Conservation (phyloP, 2,797 vertebrate genomes). For the Labroides dimidiatus region DNA sequence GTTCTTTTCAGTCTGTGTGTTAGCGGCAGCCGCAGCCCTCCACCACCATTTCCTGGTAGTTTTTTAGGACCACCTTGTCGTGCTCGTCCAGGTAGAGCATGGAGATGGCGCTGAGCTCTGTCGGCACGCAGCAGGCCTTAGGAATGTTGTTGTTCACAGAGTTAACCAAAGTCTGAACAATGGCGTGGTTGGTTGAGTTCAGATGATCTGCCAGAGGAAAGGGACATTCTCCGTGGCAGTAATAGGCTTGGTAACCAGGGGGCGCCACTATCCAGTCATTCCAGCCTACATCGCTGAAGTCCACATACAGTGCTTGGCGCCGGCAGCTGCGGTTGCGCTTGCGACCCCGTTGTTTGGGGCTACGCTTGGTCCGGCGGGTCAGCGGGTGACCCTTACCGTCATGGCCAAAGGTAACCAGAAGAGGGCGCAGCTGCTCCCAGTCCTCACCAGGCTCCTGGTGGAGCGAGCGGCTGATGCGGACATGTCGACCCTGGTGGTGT, state of each 20-base stretch:
- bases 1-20: constrained; percentile 48
- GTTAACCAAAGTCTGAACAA: constrained; percentile 99
- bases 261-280: constrained; percentile 99
- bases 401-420: constrained; percentile 97
- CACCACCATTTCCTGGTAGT: constrained; percentile 99
- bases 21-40: constrained; percentile 98
- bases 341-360: constrained; percentile 88
- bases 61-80: constrained; percentile 99
- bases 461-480: constrained; percentile 95
- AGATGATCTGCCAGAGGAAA: constrained; percentile 98
- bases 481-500: constrained; percentile 90
- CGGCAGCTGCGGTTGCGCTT: constrained; percentile 96
- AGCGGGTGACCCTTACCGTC: constrained; percentile 94
- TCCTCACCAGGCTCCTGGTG: constrained; percentile 88
- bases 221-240: constrained; percentile 99
- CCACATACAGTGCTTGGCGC: constrained; percentile 96
- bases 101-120: constrained; percentile 98
- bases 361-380: constrained; percentile 90
- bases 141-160: constrained; percentile 98
- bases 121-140: constrained; percentile 98
- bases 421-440: constrained; percentile 96
- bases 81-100: constrained; percentile 99
- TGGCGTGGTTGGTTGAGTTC: constrained; percentile 99
- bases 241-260: constrained; percentile 98
- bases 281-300: constrained; percentile 99